Conservation (phyloP, 1,140 invertebrate genomes). For the Cecropterus lyciades region DNA sequence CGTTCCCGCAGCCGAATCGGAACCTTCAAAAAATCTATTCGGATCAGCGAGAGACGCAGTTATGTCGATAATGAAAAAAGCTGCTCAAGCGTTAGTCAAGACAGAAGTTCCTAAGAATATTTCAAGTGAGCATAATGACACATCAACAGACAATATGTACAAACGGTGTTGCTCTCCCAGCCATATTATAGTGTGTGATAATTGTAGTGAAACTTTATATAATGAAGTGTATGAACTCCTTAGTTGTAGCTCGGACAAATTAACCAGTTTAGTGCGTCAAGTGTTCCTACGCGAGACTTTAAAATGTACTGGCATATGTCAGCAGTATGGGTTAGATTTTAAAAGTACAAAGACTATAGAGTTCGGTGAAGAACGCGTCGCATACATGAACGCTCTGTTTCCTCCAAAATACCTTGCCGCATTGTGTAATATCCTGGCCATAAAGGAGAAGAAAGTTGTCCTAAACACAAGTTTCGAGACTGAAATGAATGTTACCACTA, state of each 20-base stretch:
- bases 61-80: constrained; percentile 94
- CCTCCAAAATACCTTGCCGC: constrained; percentile 88
- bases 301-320: constrained; percentile 84
- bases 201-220: constrained; percentile 88
- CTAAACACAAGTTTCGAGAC: constrained; percentile 86
- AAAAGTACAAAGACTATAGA: constrained; percentile 81
- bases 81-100: constrained; percentile 91
- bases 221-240: constrained; percentile 87
- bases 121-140: constrained; percentile 75
- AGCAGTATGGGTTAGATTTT: constrained; percentile 86
- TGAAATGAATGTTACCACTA: constrained; percentile 79
- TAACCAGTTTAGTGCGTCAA: constrained; percentile 84
- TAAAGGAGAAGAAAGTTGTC: constrained; percentile 88
- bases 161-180: constrained; percentile 86
- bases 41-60: constrained; percentile 94
- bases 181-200: constrained; percentile 88
- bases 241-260: constrained; percentile 85
- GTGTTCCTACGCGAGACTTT: constrained; percentile 85
- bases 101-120: constrained; percentile 85
- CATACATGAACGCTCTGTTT: constrained; percentile 86
- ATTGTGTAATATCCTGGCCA: constrained; percentile 90
- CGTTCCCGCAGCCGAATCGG: constrained; percentile 68
- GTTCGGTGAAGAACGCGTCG: constrained; percentile 74
- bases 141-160: constrained; percentile 74
- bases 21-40: constrained; percentile 89